Conservation (phyloP, 2,888 invertebrate genomes). For the Vesta saturnalis region DNA sequence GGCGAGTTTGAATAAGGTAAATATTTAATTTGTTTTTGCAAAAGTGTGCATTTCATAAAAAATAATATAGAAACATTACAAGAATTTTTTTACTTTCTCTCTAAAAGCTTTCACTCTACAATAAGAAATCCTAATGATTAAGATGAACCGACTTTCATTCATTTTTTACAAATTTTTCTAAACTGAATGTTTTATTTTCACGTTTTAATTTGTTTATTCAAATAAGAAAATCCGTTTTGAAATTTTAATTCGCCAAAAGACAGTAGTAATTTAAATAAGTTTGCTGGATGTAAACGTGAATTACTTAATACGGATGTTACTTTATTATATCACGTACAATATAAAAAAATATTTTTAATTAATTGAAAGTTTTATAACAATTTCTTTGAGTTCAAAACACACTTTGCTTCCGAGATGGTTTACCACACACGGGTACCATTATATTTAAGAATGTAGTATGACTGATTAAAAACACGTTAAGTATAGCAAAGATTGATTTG, state of each 20-base stretch:
- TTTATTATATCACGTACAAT: no score
- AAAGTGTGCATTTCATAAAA: not conserved
- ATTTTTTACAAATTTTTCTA: not conserved
- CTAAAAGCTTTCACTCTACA: not conserved
- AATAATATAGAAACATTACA: no score
- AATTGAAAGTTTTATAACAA: no score
- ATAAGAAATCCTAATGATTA: not conserved
- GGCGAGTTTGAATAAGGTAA: no score
- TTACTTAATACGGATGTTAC: no score
- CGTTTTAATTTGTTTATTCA: no score
- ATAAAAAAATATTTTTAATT: no score
- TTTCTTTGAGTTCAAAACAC: no score
- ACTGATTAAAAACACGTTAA: constrained; percentile 6
- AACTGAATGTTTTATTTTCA: not conserved
- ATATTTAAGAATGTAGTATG: not conserved
- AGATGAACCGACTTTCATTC: not conserved
- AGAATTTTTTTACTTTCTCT: not conserved
- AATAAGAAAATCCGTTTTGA: no score
- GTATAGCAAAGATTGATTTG: constrained; percentile 17
- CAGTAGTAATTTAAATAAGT: no score
- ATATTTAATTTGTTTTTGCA: not conserved
- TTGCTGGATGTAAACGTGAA: no score
- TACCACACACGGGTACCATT: constrained; percentile 2
- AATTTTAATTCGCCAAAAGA: no score
- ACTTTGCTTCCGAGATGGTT: not conserved